phyloP scores from a whole-genome alignment of 2,888 invertebrate species.

The Hetaerina titia region DNA sequence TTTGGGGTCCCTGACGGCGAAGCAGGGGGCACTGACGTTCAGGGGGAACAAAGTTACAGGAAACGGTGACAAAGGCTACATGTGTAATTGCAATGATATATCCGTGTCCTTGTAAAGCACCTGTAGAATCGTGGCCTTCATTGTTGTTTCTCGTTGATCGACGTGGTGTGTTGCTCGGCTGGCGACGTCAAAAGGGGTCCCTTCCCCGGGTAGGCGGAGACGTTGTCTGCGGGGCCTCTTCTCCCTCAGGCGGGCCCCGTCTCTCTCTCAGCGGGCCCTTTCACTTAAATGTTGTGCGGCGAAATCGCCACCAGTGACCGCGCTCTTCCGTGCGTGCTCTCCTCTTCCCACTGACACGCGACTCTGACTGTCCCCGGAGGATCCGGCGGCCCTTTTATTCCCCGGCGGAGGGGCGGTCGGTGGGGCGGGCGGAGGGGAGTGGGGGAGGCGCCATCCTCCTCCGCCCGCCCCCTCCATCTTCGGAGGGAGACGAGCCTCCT shows the following conservation, averaged over 20 bases:
- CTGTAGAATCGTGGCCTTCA: not conserved
- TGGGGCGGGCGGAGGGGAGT: not conserved
- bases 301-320: not conserved
- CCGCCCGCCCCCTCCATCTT: no score
- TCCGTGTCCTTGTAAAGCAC: slow-evolving; percentile 1
- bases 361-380: not conserved
- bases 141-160: not conserved
- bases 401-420: not conserved
- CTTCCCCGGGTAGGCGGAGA: no score
- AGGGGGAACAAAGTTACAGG: not conserved
- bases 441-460: not conserved
- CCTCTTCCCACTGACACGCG: not conserved
- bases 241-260: not conserved
- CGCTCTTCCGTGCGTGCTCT: not conserved
- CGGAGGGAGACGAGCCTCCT: not conserved
- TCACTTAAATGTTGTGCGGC: not conserved
- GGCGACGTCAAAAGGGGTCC: not conserved
- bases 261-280: not conserved
- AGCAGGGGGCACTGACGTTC: not conserved
- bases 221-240: no score
- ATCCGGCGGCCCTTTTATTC: slow-evolving; percentile 26
- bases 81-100: not conserved
- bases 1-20: not conserved
- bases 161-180: not conserved
- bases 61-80: not conserved